Conservation (phyloP, 23 tunicate genomes). For the Trididemnum nubilum region DNA sequence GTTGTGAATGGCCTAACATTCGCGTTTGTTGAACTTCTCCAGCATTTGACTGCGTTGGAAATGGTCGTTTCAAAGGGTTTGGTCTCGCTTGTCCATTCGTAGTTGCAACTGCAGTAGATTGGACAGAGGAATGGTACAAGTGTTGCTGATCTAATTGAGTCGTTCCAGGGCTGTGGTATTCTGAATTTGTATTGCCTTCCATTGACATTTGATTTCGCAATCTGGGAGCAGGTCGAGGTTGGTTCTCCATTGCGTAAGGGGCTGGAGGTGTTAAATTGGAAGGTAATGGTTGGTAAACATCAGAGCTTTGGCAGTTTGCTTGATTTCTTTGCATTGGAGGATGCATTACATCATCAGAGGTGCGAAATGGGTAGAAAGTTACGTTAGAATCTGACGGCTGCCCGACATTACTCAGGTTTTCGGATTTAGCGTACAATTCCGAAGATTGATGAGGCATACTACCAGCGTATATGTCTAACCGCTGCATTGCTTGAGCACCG, state of each 20-base stretch:
- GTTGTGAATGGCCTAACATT: not conserved
- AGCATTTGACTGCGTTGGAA: not conserved
- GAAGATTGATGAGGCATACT: conserved; percentile 59
- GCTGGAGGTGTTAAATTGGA: too few species aligned
- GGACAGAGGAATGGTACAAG: not conserved
- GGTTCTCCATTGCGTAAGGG: not conserved
- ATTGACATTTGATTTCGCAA: not conserved
- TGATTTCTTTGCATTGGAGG: not conserved
- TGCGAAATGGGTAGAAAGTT: not conserved
- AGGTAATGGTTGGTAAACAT: not conserved
- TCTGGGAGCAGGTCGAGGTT: not conserved
- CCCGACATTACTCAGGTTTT: not conserved
- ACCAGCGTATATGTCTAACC: conserved; percentile 72
- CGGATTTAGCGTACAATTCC: conserved; percentile 20
- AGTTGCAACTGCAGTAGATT: not conserved
- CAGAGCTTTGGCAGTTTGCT: not conserved
- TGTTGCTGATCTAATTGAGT: not conserved
- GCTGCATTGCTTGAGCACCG: conserved; percentile 82
- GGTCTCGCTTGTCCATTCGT: not conserved
- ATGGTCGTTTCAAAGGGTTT: conserved; percentile 14
- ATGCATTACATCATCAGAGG: not conserved
- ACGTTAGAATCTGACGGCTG: not conserved
- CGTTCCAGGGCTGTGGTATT: not conserved
- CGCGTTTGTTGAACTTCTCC: not conserved
- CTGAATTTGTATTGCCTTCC: not conserved